Conservation (phyloP, 2,888 invertebrate species). For the Chouioia cunea region DNA sequence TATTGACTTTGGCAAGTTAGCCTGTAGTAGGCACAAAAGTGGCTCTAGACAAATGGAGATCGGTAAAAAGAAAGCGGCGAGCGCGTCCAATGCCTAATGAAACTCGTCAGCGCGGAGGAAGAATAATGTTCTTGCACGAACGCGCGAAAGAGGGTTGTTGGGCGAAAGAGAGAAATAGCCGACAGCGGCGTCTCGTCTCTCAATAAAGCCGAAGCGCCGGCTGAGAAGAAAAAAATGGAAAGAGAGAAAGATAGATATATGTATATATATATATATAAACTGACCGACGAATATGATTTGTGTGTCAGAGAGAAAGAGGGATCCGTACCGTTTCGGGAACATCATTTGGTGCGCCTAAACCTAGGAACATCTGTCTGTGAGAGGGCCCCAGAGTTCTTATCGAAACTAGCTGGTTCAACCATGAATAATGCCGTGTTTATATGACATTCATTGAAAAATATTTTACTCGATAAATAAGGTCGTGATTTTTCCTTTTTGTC, state of each 20-base stretch:
- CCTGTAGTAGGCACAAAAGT: background rate
- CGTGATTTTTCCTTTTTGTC: too few relatives aligned
- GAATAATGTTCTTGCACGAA: slow-evolving; percentile 31
- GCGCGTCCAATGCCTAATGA: slow-evolving; percentile 26
- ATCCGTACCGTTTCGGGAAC: slow-evolving; percentile 36
- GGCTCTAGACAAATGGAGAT: slow-evolving; percentile 25
- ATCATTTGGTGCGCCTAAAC: slow-evolving; percentile 23
- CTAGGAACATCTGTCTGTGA: slow-evolving; percentile 47
- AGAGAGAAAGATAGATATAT: slow-evolving; percentile 18
- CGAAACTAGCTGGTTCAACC: slow-evolving; percentile 6
- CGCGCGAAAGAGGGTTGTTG: slow-evolving; percentile 8
- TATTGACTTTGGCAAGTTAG: too few relatives aligned
- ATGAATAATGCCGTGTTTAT: slow-evolving; percentile 60
- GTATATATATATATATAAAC: too few relatives aligned
- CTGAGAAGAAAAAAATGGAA: background rate
- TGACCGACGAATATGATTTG: slow-evolving; percentile 60
- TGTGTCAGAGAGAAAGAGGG: slow-evolving; percentile 61
- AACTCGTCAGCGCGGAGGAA: slow-evolving; percentile 34
- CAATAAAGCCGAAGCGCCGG: too few relatives aligned
- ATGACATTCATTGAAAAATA: too few relatives aligned
- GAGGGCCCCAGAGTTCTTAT: slow-evolving; percentile 58
- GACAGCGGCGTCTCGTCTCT: too few relatives aligned
- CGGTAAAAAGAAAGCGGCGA: slow-evolving; percentile 12
- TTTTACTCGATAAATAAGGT: too few relatives aligned
- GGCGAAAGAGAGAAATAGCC: slow-evolving; percentile 16